These are phyloP conservation scores for Drosophila bifasciata DNA, from an alignment of 1,140 invertebrate genomes.

Conservation along the genomic window DNA sequence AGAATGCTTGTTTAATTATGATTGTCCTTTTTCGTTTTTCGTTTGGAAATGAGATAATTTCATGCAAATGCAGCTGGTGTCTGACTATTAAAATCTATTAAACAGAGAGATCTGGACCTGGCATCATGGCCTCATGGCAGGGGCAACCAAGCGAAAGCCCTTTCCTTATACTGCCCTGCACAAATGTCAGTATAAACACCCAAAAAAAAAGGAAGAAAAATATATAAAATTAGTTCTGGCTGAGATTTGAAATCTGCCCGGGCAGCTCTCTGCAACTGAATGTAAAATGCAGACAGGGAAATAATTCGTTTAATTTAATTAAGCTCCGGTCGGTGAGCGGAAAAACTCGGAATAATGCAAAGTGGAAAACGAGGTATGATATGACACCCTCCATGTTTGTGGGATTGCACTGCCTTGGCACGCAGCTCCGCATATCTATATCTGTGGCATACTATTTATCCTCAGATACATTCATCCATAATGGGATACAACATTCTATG, in stretches of 20 bases:
- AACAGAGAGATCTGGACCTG: slow-evolving; percentile 19
- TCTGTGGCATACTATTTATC: too few relatives aligned
- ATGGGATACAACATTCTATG: too few relatives aligned
- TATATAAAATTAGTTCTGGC: slow-evolving; percentile 62
- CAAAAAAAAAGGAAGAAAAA: slow-evolving; percentile 25
- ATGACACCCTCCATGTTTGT: slow-evolving; percentile 6
- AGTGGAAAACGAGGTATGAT: slow-evolving; percentile 1
- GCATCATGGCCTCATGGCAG: neutral
- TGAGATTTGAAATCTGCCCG: slow-evolving; percentile 45
- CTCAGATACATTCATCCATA: neutral
- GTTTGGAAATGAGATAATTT: slow-evolving; percentile 8
- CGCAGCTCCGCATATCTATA: too few relatives aligned
- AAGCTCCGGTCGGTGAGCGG: slow-evolving; percentile 17
- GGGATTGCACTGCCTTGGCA: neutral
- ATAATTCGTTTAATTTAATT: slow-evolving; percentile 40
- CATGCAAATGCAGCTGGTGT: slow-evolving; percentile 70
- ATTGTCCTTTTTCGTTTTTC: neutral
- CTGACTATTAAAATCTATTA: slow-evolving; percentile 62
- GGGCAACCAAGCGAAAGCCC: slow-evolving; percentile 25
- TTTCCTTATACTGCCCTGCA: slow-evolving; percentile 24
- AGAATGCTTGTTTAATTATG: slow-evolving; percentile 29
- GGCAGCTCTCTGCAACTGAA: slow-evolving; percentile 30
- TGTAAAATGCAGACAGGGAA: slow-evolving; percentile 25
- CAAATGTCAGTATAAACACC: neutral
- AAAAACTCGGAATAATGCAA: slow-evolving; percentile 13